Base-by-base conservation (phyloP, 2,113 vertebrate genomes). In the Symphodus melops region DNA sequence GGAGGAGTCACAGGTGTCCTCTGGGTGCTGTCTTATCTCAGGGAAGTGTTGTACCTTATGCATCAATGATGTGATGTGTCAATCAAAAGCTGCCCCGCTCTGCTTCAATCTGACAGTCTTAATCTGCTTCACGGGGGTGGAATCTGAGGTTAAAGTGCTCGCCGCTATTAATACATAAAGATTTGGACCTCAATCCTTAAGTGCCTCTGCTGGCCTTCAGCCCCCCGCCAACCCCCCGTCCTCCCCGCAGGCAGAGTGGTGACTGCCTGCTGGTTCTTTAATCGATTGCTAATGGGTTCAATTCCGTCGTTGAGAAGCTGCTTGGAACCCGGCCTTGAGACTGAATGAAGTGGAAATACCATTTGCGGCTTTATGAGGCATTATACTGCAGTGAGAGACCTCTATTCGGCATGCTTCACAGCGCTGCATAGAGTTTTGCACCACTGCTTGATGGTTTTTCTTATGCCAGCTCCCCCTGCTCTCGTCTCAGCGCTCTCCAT, bases 231-330 rank as follows among this genome's bases (percentile, higher is more conserved):
- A 37, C 77, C 63, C 76, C 71, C 48, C 23, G 5, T 80, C 82
- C 75, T 88, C 85, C 85, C 87, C 71, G 62, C 82, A 83, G 86
- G 88, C 86, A 51, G 80, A 86, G 90, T 67, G 82, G 89, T 87
- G 89, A 89, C 88, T 85, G 91, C 92, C 94, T 89, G 93, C 94
- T 93, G 93, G 84, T 88, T 92, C 91, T 94, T 93, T 95, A 94
- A 94, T 94, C 92, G 93, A 94, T 94, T 92, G 92, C 93, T 94
- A 94, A 94, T 94, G 93, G 94, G 88, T 92, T 92, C 91, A 91
- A 89, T 93, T 94, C 91, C 90, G 85, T 86, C 86, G 84, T 86
- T 66, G 91, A 91, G 82, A 89, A 93, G 93, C 88, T 86, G 88
- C 91, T 91, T 94, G 93, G 93, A 94, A 92, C 87, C 84, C 80